phyloP scores from a whole-genome alignment of 2,888 invertebrate species.

The Bruchidius siliquastri region DNA sequence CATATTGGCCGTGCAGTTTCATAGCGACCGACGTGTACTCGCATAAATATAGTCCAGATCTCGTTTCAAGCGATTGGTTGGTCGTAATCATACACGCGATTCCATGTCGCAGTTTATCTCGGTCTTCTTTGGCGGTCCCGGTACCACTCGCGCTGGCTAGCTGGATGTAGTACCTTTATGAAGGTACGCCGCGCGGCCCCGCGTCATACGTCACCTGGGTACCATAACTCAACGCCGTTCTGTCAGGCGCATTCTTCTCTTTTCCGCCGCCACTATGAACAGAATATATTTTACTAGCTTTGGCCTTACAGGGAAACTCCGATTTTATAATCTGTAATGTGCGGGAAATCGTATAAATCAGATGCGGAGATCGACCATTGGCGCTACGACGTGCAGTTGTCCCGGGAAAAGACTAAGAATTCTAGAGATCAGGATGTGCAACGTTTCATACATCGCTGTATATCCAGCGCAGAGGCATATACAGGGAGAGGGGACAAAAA shows the following conservation, averaged over 20 bases:
- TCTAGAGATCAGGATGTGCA: too few species aligned
- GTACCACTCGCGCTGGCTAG: conserved; percentile 22
- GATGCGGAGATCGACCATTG: neutral
- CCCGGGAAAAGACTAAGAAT: too few species aligned
- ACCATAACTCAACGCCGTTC: conserved; percentile 20
- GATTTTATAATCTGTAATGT: neutral
- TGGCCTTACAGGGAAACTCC: neutral
- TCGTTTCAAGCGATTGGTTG: conserved; percentile 24
- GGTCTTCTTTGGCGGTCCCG: conserved; percentile 33
- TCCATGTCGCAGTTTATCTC: conserved; percentile 33
- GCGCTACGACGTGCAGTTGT: neutral
- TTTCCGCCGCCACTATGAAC: neutral
- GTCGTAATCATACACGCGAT: conserved; percentile 33
- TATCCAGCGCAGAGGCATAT: too few species aligned
- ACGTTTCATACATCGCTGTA: too few species aligned
- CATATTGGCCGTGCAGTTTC: neutral
- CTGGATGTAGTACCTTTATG: neutral
- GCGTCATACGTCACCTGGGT: conserved; percentile 26
- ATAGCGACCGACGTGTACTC: neutral
- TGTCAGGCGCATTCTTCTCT: neutral
- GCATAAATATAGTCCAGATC: conserved; percentile 20
- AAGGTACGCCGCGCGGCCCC: conserved; percentile 10
- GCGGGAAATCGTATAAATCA: neutral
- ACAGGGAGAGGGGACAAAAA: too few species aligned
- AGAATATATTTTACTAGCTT: neutral